Percentiles rank a stretch among this genome's conserved stretches.
phyloP scores from a whole-genome alignment of 2,113 vertebrate species.

The Syngnathus typhle region DNA sequence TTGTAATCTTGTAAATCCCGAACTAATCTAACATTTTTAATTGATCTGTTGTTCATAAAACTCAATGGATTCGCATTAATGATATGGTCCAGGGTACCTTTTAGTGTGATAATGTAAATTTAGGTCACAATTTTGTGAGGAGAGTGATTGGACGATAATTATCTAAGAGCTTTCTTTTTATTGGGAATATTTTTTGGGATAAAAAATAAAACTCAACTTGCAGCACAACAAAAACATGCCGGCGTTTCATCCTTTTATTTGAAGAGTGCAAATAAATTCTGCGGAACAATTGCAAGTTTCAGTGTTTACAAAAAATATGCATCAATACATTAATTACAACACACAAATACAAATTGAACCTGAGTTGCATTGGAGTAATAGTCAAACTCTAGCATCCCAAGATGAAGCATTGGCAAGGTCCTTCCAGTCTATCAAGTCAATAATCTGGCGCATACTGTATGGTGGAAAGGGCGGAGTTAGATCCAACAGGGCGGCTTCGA shows the following conservation, averaged over 20 bases:
- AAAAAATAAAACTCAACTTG: background rate
- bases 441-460: conserved; percentile 1
- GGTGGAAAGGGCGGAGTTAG: background rate
- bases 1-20: too few relatives aligned
- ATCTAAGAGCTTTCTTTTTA: too few relatives aligned
- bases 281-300: conserved; percentile 38
- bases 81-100: too few relatives aligned
- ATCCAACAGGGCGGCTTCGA: conserved; percentile 31
- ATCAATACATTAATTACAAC: conserved; percentile 39
- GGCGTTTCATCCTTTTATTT: conserved; percentile 28
- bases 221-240: background rate
- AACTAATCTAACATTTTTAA: too few relatives aligned
- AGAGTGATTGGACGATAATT: too few relatives aligned
- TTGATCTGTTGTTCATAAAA: too few relatives aligned
- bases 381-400: conserved; percentile 9
- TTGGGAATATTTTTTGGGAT: too few relatives aligned
- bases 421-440: conserved; percentile 8
- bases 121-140: too few relatives aligned
- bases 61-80: too few relatives aligned
- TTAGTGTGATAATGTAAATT: too few relatives aligned
- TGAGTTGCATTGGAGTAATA: conserved; percentile 43
- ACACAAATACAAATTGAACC: conserved; percentile 49
- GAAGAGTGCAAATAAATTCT: conserved; percentile 45
- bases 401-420: conserved; percentile 27
- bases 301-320: background rate